These are phyloP conservation scores for Nansenia antarctica DNA, from an alignment of 2,113 vertebrate species.

Conservation along the genomic window DNA sequence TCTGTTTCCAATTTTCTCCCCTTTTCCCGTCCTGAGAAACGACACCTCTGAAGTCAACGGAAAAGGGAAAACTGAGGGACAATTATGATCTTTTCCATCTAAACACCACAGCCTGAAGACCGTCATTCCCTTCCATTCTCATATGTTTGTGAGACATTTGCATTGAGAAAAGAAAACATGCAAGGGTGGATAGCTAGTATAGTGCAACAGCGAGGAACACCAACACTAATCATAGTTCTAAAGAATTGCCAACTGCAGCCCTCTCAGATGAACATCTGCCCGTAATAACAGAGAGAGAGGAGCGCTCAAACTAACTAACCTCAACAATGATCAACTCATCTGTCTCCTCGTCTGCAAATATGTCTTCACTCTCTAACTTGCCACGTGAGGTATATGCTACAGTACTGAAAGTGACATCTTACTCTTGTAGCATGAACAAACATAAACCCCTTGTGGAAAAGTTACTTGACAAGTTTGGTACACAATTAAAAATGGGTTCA, in stretches of 20 bases:
- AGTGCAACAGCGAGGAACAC: conserved; percentile 10
- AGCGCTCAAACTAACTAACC: conserved; percentile 22
- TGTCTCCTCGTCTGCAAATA: conserved; percentile 8
- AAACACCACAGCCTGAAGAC: background rate
- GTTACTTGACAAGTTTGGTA: no score
- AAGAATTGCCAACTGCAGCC: conserved; percentile 15
- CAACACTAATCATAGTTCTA: background rate
- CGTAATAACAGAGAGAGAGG: background rate
- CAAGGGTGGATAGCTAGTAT: background rate
- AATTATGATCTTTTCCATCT: conserved; percentile 6
- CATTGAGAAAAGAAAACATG: background rate
- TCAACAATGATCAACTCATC: background rate
- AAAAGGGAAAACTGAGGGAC: conserved; percentile 12
- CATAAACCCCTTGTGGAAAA: background rate
- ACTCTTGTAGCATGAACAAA: background rate
- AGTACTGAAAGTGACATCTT: background rate
- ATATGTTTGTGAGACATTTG: conserved; percentile 12
- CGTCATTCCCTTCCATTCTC: conserved; percentile 3
- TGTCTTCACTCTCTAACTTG: background rate
- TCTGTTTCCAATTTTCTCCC: conserved; percentile 69
- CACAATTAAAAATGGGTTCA: no score
- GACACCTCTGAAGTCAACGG: conserved; percentile 45
- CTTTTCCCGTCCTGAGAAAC: conserved; percentile 46
- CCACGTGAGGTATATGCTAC: background rate
- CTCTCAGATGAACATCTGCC: conserved; percentile 27